A percentile compares a stretch with the other conserved stretches of the same genome.
These are phyloP conservation scores for Amblyteles armatorius DNA, from an alignment of 2,888 invertebrate species.

Conservation along the genomic window DNA sequence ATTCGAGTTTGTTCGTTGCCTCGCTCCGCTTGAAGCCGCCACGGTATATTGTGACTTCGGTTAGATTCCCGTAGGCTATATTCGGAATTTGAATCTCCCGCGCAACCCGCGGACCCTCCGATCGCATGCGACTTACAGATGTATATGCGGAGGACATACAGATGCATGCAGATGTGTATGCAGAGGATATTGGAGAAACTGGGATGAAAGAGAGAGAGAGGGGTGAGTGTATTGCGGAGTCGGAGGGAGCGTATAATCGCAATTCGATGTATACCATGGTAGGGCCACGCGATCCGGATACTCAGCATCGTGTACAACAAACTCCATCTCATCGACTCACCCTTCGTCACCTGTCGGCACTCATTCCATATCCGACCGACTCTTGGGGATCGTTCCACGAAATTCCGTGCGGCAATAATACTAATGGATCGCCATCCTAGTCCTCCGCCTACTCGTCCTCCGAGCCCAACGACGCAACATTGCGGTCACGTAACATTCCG, in stretches of 20 bases:
- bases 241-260: conserved; percentile 58
- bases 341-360: conserved; percentile 66
- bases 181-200: not conserved
- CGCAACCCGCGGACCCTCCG: not conserved
- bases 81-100: conserved; percentile 73
- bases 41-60: conserved; percentile 32
- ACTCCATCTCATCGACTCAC: conserved; percentile 27
- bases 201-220: not conserved
- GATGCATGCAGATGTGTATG: not conserved
- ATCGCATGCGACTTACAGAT: not conserved
- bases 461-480: conserved; percentile 8
- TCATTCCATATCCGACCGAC: conserved; percentile 30
- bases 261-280: conserved; percentile 59
- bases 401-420: conserved; percentile 55
- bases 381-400: conserved; percentile 27
- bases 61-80: conserved; percentile 65
- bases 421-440: conserved; percentile 46
- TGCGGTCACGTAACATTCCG: conserved; percentile 9
- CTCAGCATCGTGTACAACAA: conserved; percentile 33
- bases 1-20: conserved; percentile 32
- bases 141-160: not conserved
- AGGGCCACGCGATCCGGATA: conserved; percentile 5
- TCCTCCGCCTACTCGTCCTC: not conserved
- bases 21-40: conserved; percentile 3
- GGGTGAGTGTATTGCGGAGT: conserved; percentile 6